phyloP scores from a whole-genome alignment of 1,140 invertebrate genomes.

The Drosophila nannoptera region DNA sequence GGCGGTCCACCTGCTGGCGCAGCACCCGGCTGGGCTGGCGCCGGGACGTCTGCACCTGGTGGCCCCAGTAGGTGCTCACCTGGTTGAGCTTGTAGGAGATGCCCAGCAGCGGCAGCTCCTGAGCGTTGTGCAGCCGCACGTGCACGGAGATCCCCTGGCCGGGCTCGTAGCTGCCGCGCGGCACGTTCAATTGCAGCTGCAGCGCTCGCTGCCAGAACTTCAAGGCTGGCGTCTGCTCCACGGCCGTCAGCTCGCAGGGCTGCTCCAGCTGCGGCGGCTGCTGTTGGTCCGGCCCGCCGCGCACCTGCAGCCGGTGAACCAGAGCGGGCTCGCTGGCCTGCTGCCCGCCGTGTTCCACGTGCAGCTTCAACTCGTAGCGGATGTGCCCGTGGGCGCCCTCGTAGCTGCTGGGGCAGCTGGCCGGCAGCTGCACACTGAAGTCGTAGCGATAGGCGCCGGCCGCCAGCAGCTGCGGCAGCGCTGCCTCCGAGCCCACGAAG shows the following conservation, averaged over 20 bases:
- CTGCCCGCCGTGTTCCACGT: conserved; percentile 83
- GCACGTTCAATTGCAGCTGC: conserved; percentile 58
- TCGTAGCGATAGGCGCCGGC: conserved; percentile 81
- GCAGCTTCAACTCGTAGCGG: conserved; percentile 84
- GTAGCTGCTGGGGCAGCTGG: conserved; percentile 84
- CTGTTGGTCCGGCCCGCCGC: conserved; percentile 80
- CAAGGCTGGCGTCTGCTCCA: conserved; percentile 42
- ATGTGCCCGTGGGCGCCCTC: conserved; percentile 85
- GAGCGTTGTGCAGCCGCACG: conserved; percentile 55
- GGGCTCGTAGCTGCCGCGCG: conserved; percentile 56
- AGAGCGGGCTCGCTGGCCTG: conserved; percentile 83
- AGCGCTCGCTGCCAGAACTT: conserved; percentile 65
- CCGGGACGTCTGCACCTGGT: conserved; percentile 44
- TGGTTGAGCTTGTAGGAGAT: conserved; percentile 80
- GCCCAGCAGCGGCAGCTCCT: conserved; percentile 78
- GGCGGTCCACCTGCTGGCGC: conserved; percentile 59
- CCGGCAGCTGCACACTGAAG: conserved; percentile 81
- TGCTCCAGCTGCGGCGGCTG: background rate
- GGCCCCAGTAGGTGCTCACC: conserved; percentile 48
- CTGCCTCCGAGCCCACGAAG: conserved; percentile 68
- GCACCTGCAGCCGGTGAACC: conserved; percentile 84
- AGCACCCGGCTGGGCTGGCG: conserved; percentile 44
- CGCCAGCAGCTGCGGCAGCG: conserved; percentile 56
- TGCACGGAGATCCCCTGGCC: conserved; percentile 64
- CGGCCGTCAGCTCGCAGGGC: conserved; percentile 22